A percentile compares a stretch with the other conserved stretches of the same genome.
phyloP scores from a whole-genome alignment of 2,113 vertebrate species.

The Varanus salvator region DNA sequence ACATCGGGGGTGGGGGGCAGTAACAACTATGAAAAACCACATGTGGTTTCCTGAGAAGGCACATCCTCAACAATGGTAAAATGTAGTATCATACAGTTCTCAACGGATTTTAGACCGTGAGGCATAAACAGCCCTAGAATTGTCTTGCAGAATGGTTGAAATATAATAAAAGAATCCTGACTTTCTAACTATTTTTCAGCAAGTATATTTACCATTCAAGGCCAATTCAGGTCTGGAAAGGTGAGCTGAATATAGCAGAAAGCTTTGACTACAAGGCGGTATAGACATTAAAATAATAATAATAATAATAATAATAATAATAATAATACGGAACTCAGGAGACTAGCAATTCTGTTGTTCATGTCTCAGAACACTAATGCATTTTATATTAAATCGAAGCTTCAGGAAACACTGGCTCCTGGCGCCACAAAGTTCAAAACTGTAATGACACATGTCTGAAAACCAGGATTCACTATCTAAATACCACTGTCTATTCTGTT shows the following conservation, averaged over 20 bases:
- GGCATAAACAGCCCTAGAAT: conserved; percentile 77
- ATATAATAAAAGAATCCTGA: conserved; percentile 64
- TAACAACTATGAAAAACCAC: conserved; percentile 80
- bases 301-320: no score
- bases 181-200: conserved; percentile 78
- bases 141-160: conserved; percentile 74
- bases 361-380: conserved; percentile 75
- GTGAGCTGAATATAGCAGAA: conserved; percentile 52
- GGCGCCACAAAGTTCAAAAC: conserved; percentile 71
- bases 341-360: conserved; percentile 70
- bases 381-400: conserved; percentile 77
- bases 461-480: conserved; percentile 54
- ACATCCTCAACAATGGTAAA: background rate
- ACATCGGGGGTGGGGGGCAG: conserved; percentile 61
- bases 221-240: conserved; percentile 66
- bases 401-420: conserved; percentile 73
- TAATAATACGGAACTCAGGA: conserved; percentile 48
- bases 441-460: conserved; percentile 74
- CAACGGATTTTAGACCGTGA: conserved; percentile 78
- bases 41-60: conserved; percentile 73
- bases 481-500: conserved; percentile 76
- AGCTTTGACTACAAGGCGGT: no score
- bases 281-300: no score
- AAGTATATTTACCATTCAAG: conserved; percentile 75
- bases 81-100: conserved; percentile 76